Conservation (phyloP, 1,140 invertebrate species). For the Venustaconcha ellipsiformis region DNA sequence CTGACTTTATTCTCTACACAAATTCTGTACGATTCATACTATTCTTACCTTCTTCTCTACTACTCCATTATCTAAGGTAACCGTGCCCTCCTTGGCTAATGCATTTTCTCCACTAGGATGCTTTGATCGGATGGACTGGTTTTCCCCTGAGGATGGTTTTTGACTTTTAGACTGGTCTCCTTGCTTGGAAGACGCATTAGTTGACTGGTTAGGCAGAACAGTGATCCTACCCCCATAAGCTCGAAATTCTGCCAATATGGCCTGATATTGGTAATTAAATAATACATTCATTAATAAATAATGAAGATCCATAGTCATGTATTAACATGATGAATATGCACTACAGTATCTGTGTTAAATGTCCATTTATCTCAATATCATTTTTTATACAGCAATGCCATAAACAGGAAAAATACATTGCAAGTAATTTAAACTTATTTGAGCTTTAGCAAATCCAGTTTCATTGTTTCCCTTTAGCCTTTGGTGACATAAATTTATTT, state of each 20-base stretch:
- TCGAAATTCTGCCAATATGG: conserved; percentile 85
- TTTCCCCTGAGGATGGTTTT: conserved; percentile 2
- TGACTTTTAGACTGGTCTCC: not conserved
- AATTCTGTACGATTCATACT: too few relatives aligned
- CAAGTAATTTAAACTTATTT: too few relatives aligned
- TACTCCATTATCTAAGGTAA: too few relatives aligned
- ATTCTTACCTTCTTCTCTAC: not conserved
- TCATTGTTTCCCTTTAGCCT: too few relatives aligned
- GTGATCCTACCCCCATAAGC: conserved; percentile 83
- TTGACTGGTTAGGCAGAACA: conserved; percentile 6
- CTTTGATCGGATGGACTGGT: not conserved
- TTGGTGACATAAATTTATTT: too few relatives aligned
- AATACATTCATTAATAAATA: not conserved
- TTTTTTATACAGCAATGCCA: not conserved
- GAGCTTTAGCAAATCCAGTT: too few relatives aligned
- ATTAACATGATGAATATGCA: not conserved
- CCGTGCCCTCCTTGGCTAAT: not conserved
- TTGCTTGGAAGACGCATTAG: not conserved
- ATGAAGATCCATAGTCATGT: not conserved
- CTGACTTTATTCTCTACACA: too few relatives aligned
- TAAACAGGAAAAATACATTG: not conserved
- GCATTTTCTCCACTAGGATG: not conserved
- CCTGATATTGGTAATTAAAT: conserved; percentile 71
- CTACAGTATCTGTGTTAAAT: not conserved
- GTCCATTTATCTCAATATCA: not conserved